A percentile compares a stretch with the other conserved stretches of the same genome.
phyloP scores from a whole-genome alignment of 2,797 vertebrate genomes.

The Manis crassicaudata region DNA sequence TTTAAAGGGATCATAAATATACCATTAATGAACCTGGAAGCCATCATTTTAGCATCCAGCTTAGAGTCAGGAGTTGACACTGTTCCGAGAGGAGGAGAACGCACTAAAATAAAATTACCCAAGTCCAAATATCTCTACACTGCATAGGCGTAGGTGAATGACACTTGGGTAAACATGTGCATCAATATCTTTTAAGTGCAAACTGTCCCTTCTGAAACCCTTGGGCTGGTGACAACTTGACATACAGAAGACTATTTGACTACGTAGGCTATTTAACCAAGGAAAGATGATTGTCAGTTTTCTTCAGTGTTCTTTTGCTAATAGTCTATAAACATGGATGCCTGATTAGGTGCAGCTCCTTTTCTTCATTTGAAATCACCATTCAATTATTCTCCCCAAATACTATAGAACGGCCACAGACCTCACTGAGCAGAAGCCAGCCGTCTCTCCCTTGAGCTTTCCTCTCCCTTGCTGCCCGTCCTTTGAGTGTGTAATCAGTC shows the following conservation, averaged over 20 bases:
- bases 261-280: slow-evolving; percentile 65
- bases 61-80: slow-evolving; percentile 70
- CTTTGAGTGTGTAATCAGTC: slow-evolving; percentile 51
- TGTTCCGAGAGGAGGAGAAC: slow-evolving; percentile 42
- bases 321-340: slow-evolving; percentile 56
- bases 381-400: slow-evolving; percentile 65
- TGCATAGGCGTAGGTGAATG: slow-evolving; percentile 45
- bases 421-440: slow-evolving; percentile 43
- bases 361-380: slow-evolving; percentile 69
- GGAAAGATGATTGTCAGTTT: slow-evolving; percentile 59
- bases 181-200: slow-evolving; percentile 69
- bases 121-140: slow-evolving; percentile 40
- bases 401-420: slow-evolving; percentile 1
- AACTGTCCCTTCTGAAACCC: slow-evolving; percentile 65
- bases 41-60: slow-evolving; percentile 65
- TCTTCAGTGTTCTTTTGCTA: slow-evolving; percentile 57
- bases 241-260: slow-evolving; percentile 54
- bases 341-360: slow-evolving; percentile 35
- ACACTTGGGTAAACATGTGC: slow-evolving; percentile 60
- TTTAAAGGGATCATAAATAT: slow-evolving; percentile 70
- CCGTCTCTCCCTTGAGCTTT: slow-evolving; percentile 67
- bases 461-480: slow-evolving; percentile 48
- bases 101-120: slow-evolving; percentile 62
- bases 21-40: slow-evolving; percentile 69
- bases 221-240: slow-evolving; percentile 71